phyloP scores from a whole-genome alignment of 2,888 invertebrate genomes.

The Rhagonycha fulva region DNA sequence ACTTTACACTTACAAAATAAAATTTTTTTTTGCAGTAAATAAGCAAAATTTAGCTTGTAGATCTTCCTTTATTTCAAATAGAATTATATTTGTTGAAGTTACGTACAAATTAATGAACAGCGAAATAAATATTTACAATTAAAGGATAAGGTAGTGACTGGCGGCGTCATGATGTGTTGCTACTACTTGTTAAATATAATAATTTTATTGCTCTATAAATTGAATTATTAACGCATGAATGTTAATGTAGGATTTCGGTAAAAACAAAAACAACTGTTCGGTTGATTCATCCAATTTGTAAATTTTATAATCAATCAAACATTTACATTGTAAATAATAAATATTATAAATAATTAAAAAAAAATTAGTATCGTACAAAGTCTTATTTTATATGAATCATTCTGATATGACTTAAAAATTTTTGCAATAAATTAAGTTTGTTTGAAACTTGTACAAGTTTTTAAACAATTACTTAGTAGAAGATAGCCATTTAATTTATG shows the following conservation, averaged over 20 bases:
- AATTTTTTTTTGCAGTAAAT: too few relatives aligned
- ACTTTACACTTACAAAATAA: too few relatives aligned
- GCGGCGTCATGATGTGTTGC: not conserved
- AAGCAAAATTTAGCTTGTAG: not conserved
- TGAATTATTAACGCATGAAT: not conserved
- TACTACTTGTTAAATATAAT: not conserved
- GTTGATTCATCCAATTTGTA: not conserved
- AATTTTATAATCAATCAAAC: not conserved
- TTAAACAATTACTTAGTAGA: not conserved
- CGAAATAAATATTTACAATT: not conserved
- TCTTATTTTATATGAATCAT: not conserved
- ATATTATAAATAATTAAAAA: not conserved
- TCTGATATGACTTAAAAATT: not conserved
- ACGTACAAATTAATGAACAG: not conserved
- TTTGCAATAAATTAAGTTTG: not conserved
- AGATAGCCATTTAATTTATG: not conserved
- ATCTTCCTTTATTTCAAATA: not conserved
- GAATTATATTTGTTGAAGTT: not conserved
- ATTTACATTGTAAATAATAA: not conserved
- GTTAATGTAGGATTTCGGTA: not conserved
- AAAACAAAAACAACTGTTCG: not conserved
- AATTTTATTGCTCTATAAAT: not conserved
- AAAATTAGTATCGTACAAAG: not conserved
- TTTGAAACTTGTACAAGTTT: not conserved
- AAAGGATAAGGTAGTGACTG: not conserved